A percentile compares a stretch with the other conserved stretches of the same genome.
Evolutionary conservation across 35 echinoderm and acorn worm genomes (phyloP).

Genomic region (Diadema setosum): DNA sequence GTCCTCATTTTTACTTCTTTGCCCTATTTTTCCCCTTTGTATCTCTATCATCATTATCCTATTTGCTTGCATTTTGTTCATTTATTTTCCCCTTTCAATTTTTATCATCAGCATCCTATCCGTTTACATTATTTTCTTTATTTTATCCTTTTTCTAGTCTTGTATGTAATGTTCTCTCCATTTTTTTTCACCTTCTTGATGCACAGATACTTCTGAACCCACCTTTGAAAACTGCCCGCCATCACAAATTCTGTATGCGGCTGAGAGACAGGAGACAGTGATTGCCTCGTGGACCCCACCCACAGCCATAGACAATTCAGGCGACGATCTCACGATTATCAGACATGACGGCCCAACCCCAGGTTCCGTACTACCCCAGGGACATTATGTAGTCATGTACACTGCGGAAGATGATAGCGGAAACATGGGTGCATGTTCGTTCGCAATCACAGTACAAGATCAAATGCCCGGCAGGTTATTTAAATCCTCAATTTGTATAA

Average conservation of each 20-base stretch:
- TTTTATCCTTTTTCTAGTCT: too few species aligned
- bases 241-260: not conserved
- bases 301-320: constrained; percentile 13
- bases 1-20: too few species aligned
- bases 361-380: not conserved
- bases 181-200: too few species aligned
- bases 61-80: too few species aligned
- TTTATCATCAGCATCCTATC: too few species aligned
- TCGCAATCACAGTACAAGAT: constrained; percentile 16
- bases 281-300: not conserved
- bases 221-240: not conserved
- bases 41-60: too few species aligned
- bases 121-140: too few species aligned
- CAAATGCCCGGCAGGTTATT: not conserved
- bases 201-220: not conserved
- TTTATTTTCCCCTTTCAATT: too few species aligned
- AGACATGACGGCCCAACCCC: not conserved
- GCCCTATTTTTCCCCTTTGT: too few species aligned
- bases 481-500: not conserved
- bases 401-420: not conserved
- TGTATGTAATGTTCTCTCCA: too few species aligned
- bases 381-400: not conserved
- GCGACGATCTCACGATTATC: not conserved
- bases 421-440: not conserved
- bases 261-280: not conserved